Evolutionary conservation across 2,888 invertebrate species (phyloP), one percentile per base, ranked within the genome.

Genomic region (Aleiodes leptofemur): DNA sequence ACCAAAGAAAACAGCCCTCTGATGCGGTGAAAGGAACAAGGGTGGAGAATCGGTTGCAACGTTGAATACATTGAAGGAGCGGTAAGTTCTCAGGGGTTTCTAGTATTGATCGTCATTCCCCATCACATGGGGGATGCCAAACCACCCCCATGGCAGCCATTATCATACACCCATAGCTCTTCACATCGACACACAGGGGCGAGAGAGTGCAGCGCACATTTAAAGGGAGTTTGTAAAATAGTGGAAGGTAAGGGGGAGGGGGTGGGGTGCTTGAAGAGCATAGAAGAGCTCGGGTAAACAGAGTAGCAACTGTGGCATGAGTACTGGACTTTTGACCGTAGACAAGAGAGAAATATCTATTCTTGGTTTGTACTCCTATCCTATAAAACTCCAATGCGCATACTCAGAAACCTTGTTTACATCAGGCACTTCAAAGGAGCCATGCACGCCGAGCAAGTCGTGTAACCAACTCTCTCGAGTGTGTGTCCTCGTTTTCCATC

Each of bases 61-160:
- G 55, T 55, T 55, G 55, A 56, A 23, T 50, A 34, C 66, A 69
- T 50, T 53, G 59, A 53, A 61, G 16, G 38, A 38, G 43, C 38
- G 16, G 38, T 61, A 38, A 23, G 38, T 34, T 34, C n/a, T 38
- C 34, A 43, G 16, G 14, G 16, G 61, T 34, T 31, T 31, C 34
- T 38, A 16, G 74, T 74, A 74, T 74, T 74, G 74, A 74, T 74
- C 74, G 69, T 59, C 51, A 53, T 69, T 53, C 29, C 74, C 74
- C 77, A 78, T 79, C 81, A 82, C 83, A 86, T 84, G 86, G 86
- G 87, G 87, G 87, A 83, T 83, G 83, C 73, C 53, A 69, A 66
- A 55, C 74, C 79, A 72, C 81, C 82, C 81, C 81, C 82, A 82
- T 81, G 77, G 69, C 79, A 71, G 79, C 79, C 81, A 78, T 79